A percentile compares a stretch with the other conserved stretches of the same genome.
Evolutionary conservation across 2,888 invertebrate species (phyloP).

Genomic region (Trimorus sp.): DNA sequence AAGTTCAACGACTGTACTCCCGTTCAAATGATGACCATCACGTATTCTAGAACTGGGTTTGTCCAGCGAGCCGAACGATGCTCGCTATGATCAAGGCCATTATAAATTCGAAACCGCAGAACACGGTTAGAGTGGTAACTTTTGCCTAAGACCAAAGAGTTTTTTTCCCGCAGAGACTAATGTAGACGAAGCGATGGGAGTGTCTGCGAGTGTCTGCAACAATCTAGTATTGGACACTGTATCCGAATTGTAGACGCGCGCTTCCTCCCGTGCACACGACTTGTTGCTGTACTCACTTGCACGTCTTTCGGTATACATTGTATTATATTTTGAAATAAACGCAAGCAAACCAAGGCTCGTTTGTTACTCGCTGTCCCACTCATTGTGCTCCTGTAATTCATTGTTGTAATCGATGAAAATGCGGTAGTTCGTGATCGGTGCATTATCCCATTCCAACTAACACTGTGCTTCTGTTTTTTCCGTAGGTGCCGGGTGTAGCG

Average conservation of each 20-base stretch:
- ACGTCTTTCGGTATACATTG: slow-evolving; percentile 24
- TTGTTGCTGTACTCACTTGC: slow-evolving; percentile 9
- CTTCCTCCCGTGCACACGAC: slow-evolving; percentile 8
- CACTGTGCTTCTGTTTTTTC: slow-evolving; percentile 30
- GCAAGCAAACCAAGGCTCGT: slow-evolving; percentile 11
- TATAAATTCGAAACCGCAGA: no score
- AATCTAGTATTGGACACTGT: not conserved
- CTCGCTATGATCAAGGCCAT: no score
- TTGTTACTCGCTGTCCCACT: no score
- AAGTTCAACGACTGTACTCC: no score
- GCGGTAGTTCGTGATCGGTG: not conserved
- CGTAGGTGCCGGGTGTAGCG: slow-evolving; percentile 22
- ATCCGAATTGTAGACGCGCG: slow-evolving; percentile 12
- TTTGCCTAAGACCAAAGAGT: slow-evolving; percentile 10
- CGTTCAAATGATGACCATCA: no score
- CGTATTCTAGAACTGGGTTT: no score
- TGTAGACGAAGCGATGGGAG: not conserved
- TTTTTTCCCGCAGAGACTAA: slow-evolving; percentile 1
- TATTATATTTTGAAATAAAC: slow-evolving; percentile 44
- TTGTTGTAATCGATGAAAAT: not conserved
- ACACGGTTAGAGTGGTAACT: no score
- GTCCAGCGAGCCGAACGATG: no score
- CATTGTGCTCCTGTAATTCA: not conserved
- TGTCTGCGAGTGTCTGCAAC: no score
- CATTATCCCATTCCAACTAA: slow-evolving; percentile 30